Percentiles rank a stretch among this genome's conserved stretches.
Evolutionary conservation across 2,797 vertebrate species (phyloP).

Genomic region (Sebastes taczanowskii): DNA sequence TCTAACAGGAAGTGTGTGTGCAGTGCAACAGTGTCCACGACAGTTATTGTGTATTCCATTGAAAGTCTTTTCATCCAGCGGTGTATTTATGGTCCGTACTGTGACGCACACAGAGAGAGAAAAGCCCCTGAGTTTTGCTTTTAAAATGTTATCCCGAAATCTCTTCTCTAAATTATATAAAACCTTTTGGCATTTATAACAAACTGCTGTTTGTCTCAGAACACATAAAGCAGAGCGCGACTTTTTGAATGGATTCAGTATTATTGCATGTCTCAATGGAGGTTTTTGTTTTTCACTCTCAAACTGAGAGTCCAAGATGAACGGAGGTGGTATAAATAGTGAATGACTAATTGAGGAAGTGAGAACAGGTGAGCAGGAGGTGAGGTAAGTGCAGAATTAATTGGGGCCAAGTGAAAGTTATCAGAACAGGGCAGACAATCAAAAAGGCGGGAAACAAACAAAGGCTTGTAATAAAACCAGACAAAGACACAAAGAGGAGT

Average conservation of each 20-base stretch:
- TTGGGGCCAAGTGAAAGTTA: no score
- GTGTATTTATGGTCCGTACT: slow-evolving; percentile 46
- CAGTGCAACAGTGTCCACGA: background rate
- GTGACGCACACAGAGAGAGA: slow-evolving; percentile 61
- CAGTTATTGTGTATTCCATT: slow-evolving; percentile 15
- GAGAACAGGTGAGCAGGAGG: no score
- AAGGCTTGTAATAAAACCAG: no score
- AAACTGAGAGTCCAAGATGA: no score
- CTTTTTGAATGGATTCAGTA: background rate
- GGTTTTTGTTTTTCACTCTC: background rate
- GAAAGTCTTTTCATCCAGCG: slow-evolving; percentile 24
- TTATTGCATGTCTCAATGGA: background rate
- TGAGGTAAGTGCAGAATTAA: no score
- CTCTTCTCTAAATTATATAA: slow-evolving; percentile 38
- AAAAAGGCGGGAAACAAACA: no score
- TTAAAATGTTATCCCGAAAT: slow-evolving; percentile 35
- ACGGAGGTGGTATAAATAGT: no score
- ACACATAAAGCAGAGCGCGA: background rate
- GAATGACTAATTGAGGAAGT: no score
- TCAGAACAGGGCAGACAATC: no score
- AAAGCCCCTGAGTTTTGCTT: slow-evolving; percentile 54
- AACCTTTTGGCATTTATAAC: background rate
- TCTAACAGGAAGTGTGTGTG: slow-evolving; percentile 49
- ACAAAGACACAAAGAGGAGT: no score
- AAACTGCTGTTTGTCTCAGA: background rate